Evolutionary conservation across 2,888 invertebrate species (phyloP), one percentile per base, ranked within the genome.

Genomic region (Tetranychus piercei): DNA sequence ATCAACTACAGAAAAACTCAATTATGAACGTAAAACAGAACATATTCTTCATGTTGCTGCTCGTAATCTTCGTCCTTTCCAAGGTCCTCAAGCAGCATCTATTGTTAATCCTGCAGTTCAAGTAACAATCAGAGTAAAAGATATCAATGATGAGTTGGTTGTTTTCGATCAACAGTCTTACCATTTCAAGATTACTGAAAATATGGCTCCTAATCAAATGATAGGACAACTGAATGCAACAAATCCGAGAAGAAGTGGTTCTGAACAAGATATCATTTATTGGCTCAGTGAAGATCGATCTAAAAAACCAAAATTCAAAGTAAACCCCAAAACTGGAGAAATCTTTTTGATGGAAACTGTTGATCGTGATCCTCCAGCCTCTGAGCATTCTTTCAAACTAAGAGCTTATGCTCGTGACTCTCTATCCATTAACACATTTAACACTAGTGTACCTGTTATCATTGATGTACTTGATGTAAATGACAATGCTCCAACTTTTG

Each of bases 81-180:
- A 80, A 76, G 80, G 80, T 44, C 79, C 78, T 11, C 75, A 78
- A 23, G 78, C 79, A 0, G 76, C 77, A 11, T 75, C 76, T 18
- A 76, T 78, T n/a, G 78, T 78, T 11, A 78, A 79, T 74, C 79
- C 79, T 11, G 78, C 79, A n/a, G 79, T 80, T 8, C 78, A 79
- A 73, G 77, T 80, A 55, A 74, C 79, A 70, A 77, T 80, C 64
- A 77, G 78, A 76, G 79, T 80, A n/a, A 67, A 78, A 75, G 80
- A 80, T 76, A 78, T 80, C 23, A 80, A 80, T 75, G 80, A 80
- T 71, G 79, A 78, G 72, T 71, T 79, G n/a, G 80, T 79, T 34
- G 79, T 77, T 1, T 80, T 80, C 73, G 79, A 79, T 45, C 78
- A 79, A 20, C 77, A 76, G 20, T 76, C 77, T 5, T 80, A 80